Evolutionary conservation across 2,888 invertebrate genomes (phyloP).

Genomic region (Amphimallon solstitiale): DNA sequence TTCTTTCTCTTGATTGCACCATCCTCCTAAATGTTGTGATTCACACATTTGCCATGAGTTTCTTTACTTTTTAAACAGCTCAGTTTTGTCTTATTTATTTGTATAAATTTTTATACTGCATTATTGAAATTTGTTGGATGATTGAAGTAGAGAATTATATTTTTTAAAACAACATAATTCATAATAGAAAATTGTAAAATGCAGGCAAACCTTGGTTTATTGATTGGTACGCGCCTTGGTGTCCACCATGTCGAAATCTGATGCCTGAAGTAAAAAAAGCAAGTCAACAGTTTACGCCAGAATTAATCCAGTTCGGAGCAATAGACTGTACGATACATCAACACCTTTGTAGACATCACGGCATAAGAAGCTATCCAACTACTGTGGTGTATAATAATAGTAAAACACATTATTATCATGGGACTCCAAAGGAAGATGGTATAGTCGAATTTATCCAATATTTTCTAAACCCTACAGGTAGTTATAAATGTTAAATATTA

Average conservation of each 20-base stretch:
- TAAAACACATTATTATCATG: conserved; percentile 67
- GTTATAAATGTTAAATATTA: conserved; percentile 33
- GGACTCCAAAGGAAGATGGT: conserved; percentile 68
- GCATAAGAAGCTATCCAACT: conserved; percentile 75
- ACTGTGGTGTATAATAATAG: conserved; percentile 73
- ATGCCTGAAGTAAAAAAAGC: conserved; percentile 75
- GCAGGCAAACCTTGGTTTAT: conserved; percentile 70
- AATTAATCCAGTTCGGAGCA: conserved; percentile 69
- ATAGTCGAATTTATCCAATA: conserved; percentile 75
- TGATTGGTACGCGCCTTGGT: conserved; percentile 84
- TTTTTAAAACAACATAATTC: too few relatives aligned
- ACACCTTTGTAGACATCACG: conserved; percentile 68
- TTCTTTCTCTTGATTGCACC: too few relatives aligned
- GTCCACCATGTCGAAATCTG: conserved; percentile 77
- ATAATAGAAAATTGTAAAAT: too few relatives aligned
- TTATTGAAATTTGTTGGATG: too few relatives aligned
- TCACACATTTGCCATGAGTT: too few relatives aligned
- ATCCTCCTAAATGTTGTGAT: too few relatives aligned
- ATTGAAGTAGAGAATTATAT: too few relatives aligned
- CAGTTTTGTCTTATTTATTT: too few relatives aligned
- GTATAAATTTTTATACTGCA: too few relatives aligned
- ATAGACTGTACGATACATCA: conserved; percentile 75
- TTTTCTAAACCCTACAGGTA: conserved; percentile 66
- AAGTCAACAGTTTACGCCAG: conserved; percentile 64
- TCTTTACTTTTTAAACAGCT: too few relatives aligned